Conservation (phyloP, 1,140 invertebrate species). For the Drosophila punjabiensis region DNA sequence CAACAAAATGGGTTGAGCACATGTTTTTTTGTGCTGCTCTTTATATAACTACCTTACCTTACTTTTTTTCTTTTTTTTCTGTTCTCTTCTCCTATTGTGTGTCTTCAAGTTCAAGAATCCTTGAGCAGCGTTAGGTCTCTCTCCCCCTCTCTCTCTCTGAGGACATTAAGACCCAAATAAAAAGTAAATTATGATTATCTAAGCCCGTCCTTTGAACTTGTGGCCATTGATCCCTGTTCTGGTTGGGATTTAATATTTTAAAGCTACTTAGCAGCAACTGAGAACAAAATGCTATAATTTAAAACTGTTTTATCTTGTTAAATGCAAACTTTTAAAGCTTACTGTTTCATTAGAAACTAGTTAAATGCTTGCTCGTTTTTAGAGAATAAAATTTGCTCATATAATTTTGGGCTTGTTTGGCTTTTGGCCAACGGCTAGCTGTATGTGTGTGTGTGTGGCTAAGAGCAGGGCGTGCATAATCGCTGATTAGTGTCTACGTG, state of each 20-base stretch:
- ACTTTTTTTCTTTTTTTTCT: constrained; percentile 16
- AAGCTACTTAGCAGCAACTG: constrained; percentile 3
- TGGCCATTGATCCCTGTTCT: constrained; percentile 22
- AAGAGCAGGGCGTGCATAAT: constrained; percentile 62
- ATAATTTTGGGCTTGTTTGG: constrained; percentile 46
- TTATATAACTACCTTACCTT: constrained; percentile 5
- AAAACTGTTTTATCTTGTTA: not conserved
- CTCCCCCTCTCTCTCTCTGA: not conserved
- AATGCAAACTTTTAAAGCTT: not conserved
- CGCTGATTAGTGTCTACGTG: constrained; percentile 74
- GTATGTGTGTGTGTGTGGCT: constrained; percentile 10
- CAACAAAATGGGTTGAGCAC: constrained; percentile 52
- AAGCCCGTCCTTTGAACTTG: constrained; percentile 27
- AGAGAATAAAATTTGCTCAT: constrained; percentile 21
- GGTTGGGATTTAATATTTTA: constrained; percentile 9
- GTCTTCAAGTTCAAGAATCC: constrained; percentile 32
- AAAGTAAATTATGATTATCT: constrained; percentile 60
- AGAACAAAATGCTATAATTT: not conserved
- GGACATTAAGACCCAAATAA: constrained; percentile 34
- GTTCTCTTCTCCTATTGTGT: not conserved
- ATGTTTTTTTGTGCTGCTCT: constrained; percentile 37
- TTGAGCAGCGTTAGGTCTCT: constrained; percentile 2
- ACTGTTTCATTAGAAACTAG: not conserved
- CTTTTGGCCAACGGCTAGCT: constrained; percentile 29
- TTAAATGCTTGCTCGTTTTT: constrained; percentile 1